Percentiles rank a stretch among this genome's conserved stretches.
These are phyloP conservation scores for Cotesia vestalis DNA, from an alignment of 1,140 invertebrate genomes.

Conservation along the genomic window DNA sequence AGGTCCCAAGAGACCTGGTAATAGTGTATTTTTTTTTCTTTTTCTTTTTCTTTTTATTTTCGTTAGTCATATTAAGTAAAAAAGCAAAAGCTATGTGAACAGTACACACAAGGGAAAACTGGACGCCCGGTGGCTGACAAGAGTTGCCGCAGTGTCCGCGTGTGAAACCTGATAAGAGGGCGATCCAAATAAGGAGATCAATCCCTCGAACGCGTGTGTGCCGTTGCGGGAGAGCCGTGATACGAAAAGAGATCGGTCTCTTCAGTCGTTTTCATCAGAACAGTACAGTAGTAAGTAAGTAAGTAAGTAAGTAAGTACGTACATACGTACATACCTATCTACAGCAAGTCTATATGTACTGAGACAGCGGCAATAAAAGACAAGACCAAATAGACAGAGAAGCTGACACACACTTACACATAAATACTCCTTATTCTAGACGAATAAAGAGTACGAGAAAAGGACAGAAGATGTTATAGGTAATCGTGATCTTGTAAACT, in stretches of 20 bases:
- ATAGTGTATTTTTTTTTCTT: too few species aligned
- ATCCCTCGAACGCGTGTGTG: conserved; percentile 42
- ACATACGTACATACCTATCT: too few species aligned
- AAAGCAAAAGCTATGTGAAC: conserved; percentile 22
- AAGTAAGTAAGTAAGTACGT: too few species aligned
- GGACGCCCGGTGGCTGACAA: conserved; percentile 39
- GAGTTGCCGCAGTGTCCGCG: conserved; percentile 44
- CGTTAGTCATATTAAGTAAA: conserved; percentile 1
- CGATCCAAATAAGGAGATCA: conserved; percentile 63
- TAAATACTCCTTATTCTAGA: too few species aligned
- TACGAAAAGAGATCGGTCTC: conserved; percentile 6
- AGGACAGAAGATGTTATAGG: neutral
- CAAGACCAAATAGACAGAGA: too few species aligned
- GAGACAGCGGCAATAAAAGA: too few species aligned
- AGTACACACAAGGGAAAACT: conserved; percentile 24
- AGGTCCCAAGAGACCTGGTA: too few species aligned
- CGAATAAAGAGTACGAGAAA: too few species aligned
- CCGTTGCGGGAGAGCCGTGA: conserved; percentile 32
- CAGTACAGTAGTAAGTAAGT: too few species aligned
- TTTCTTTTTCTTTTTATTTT: too few species aligned
- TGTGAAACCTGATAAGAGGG: conserved; percentile 67
- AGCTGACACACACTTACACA: too few species aligned
- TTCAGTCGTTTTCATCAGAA: neutral
- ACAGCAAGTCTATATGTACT: too few species aligned
- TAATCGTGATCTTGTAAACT: conserved; percentile 5